Evolutionary conservation across 1,140 invertebrate species (phyloP).

Genomic region (Brachionus asplanchnoidis): DNA sequence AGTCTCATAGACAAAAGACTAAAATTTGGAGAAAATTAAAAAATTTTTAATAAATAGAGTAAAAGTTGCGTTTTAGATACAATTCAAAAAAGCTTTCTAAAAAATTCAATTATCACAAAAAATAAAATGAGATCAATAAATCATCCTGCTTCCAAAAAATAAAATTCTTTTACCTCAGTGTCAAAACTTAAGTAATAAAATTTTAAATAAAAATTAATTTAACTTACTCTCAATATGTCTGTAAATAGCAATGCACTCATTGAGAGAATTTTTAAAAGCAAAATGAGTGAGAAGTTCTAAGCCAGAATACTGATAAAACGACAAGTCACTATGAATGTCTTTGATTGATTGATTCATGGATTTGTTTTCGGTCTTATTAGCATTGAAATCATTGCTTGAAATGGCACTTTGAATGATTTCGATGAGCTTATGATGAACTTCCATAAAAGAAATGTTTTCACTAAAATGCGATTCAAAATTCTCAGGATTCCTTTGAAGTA

Average conservation of each 20-base stretch:
- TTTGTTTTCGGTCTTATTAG: background rate
- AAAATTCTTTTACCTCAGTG: background rate
- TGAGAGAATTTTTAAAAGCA: slow-evolving; percentile 35
- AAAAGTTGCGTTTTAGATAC: too few relatives aligned
- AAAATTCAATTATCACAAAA: too few relatives aligned
- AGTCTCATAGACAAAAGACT: too few relatives aligned
- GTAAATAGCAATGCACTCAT: slow-evolving; percentile 6
- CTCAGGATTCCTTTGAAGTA: background rate
- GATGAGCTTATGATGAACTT: slow-evolving; percentile 1
- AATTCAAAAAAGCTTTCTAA: too few relatives aligned
- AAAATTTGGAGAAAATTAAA: too few relatives aligned
- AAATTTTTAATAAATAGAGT: too few relatives aligned
- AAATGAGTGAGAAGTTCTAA: slow-evolving; percentile 6
- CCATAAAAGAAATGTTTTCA: background rate
- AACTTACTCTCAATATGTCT: background rate
- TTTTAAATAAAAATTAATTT: background rate
- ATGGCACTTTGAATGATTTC: slow-evolving; percentile 26
- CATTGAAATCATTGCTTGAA: background rate
- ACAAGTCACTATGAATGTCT: background rate
- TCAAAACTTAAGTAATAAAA: background rate
- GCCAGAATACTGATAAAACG: slow-evolving; percentile 9
- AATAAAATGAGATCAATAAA: too few relatives aligned
- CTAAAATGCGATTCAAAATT: background rate
- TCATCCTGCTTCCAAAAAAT: too few relatives aligned
- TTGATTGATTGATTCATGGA: background rate